Conservation (phyloP, 1,140 invertebrate genomes). For the Hypothenemus hampei region DNA sequence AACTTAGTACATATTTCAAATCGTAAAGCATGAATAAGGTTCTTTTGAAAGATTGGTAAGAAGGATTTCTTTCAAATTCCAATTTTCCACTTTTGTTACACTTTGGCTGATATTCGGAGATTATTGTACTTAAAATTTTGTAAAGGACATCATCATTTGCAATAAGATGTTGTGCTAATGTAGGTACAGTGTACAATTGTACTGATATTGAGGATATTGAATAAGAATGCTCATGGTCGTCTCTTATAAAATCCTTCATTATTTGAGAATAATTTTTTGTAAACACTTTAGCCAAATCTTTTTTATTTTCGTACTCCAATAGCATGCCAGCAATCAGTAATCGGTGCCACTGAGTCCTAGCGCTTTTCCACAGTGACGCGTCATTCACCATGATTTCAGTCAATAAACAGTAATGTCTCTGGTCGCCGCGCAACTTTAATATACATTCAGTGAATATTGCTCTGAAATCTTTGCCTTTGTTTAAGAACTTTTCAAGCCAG, state of each 20-base stretch:
- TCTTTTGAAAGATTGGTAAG: slow-evolving; percentile 72
- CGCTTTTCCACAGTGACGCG: slow-evolving; percentile 90
- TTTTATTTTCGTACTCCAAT: slow-evolving; percentile 91
- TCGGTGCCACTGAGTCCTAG: slow-evolving; percentile 85
- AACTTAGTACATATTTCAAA: slow-evolving; percentile 80
- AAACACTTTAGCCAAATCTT: slow-evolving; percentile 79
- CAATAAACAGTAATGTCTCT: slow-evolving; percentile 1
- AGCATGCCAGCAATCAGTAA: slow-evolving; percentile 88
- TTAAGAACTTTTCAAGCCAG: slow-evolving; percentile 85
- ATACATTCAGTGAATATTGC: slow-evolving; percentile 6
- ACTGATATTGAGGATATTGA: slow-evolving; percentile 94
- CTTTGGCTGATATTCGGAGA: slow-evolving; percentile 76
- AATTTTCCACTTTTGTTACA: slow-evolving; percentile 71
- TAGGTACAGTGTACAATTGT: slow-evolving; percentile 95
- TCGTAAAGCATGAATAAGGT: slow-evolving; percentile 89
- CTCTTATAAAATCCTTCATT: slow-evolving; percentile 90
- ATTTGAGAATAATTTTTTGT: slow-evolving; percentile 79
- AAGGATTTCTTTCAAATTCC: slow-evolving; percentile 66
- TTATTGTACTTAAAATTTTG: slow-evolving; percentile 82
- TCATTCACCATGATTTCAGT: slow-evolving; percentile 67
- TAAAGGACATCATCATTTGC: slow-evolving; percentile 81
- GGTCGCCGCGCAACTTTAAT: neutral
- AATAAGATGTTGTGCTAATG: slow-evolving; percentile 86
- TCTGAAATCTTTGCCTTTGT: slow-evolving; percentile 71
- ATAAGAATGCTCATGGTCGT: slow-evolving; percentile 97